These are phyloP conservation scores for Dipodomys merriami DNA, from an alignment of 2,113 vertebrate genomes.

Conservation along the genomic window DNA sequence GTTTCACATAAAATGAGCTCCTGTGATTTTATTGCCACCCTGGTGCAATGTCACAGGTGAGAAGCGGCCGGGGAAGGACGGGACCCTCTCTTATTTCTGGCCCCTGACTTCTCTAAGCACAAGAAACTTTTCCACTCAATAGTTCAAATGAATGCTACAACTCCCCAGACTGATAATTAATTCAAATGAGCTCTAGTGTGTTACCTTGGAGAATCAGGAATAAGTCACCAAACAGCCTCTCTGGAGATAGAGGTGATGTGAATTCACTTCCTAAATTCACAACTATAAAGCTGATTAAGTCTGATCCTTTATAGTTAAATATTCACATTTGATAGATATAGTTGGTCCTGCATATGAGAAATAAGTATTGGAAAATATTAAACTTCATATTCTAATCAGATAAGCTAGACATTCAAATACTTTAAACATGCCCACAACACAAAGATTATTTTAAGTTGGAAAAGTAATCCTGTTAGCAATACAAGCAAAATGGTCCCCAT, in stretches of 20 bases:
- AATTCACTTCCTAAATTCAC: slow-evolving; percentile 44
- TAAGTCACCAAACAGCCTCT: slow-evolving; percentile 57
- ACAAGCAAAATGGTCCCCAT: background rate
- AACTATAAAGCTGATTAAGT: slow-evolving; percentile 51
- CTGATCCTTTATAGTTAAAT: slow-evolving; percentile 40
- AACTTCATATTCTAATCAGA: slow-evolving; percentile 12
- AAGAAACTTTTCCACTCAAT: slow-evolving; percentile 74
- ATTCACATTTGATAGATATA: background rate
- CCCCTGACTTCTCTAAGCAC: slow-evolving; percentile 81
- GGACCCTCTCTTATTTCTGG: slow-evolving; percentile 74
- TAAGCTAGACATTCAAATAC: background rate
- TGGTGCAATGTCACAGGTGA: slow-evolving; percentile 82
- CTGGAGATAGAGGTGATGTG: slow-evolving; percentile 12
- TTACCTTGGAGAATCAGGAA: slow-evolving; percentile 7
- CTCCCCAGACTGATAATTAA: slow-evolving; percentile 66
- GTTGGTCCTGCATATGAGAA: slow-evolving; percentile 32
- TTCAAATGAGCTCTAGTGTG: slow-evolving; percentile 54
- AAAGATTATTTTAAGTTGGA: background rate
- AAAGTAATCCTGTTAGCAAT: slow-evolving; percentile 32
- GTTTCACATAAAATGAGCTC: slow-evolving; percentile 87
- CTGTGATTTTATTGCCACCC: slow-evolving; percentile 83
- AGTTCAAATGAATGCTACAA: slow-evolving; percentile 75
- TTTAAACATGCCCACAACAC: background rate
- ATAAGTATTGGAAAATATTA: slow-evolving; percentile 14
- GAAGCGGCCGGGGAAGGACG: slow-evolving; percentile 84